These are phyloP conservation scores for Panthera uncia DNA, from an alignment of 2,113 vertebrate species.

Conservation along the genomic window DNA sequence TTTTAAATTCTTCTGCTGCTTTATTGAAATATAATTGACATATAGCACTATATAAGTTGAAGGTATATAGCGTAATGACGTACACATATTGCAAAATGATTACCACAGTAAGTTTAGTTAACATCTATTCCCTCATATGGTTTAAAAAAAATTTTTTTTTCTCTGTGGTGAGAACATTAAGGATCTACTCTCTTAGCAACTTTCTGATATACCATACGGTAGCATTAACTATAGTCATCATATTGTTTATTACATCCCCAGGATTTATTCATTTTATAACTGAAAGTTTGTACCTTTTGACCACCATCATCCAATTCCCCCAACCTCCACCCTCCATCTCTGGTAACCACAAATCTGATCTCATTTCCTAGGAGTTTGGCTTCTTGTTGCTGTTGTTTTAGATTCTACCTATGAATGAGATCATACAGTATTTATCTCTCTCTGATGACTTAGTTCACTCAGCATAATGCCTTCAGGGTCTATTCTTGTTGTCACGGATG, in stretches of 20 bases:
- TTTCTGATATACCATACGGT: background rate
- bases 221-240: background rate
- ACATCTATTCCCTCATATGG: background rate
- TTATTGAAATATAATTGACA: constrained; percentile 6
- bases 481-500: background rate
- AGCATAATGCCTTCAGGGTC: background rate
- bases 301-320: background rate
- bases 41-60: background rate
- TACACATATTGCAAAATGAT: background rate
- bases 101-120: background rate
- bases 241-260: background rate
- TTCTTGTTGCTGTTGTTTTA: background rate
- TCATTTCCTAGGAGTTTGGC: background rate
- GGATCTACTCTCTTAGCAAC: background rate
- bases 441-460: background rate
- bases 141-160: background rate
- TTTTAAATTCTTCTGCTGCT: background rate
- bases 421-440: background rate
- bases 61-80: background rate
- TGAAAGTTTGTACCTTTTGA: background rate
- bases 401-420: background rate
- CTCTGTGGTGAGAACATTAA: background rate
- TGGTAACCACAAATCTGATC: background rate
- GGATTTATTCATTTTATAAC: background rate
- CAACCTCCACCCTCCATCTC: background rate